Base-by-base conservation (phyloP, 2,888 invertebrate genomes). In the Orthosia gothica region DNA sequence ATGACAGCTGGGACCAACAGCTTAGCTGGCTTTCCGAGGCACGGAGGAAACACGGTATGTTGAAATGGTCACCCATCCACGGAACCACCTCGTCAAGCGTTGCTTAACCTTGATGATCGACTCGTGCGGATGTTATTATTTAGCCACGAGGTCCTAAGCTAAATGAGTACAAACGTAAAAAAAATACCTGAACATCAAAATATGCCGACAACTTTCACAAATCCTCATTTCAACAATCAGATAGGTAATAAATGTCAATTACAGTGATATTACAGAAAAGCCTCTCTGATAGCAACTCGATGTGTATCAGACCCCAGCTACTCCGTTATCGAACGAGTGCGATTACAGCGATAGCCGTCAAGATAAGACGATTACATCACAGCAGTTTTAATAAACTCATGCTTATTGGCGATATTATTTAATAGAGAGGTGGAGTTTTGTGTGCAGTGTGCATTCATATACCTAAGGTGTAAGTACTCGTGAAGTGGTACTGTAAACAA, bases 331-430 rank as follows among this genome's bases (percentile, higher is more conserved):
- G 16, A 7, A 40, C 58, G 15, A 55, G 47, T 49, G 18, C 57
- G 49, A 69, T 40, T 26, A 66, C 0, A 74, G 7, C 68, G 57
- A 57, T 45, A 65, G 15, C 49, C 3, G 18, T 18, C 2, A 15
- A n/a, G 45, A 61, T 77, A 32, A 52, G 13, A 59, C n/a, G 40
- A 55, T 54, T 49, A 18, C 62, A 67, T 67, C 26, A 54, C 18
- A 26, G 23, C 18, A 23, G 52, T 52, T 47, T 49, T 50, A 78
- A 52, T 62, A 11, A 32, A n/a, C 40, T 67, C 59, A 20, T 40
- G 59, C 55, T 40, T 16, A 9, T 13, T n/a, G 1, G 9, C n/a
- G n/a, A 52, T 26, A 65, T 54, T 32, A 67, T 47, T 40, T 40
- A 62, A 63, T 63, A 18, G 12, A 26, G 12, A n/a, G n/a, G n/a